Percentiles rank a stretch among this genome's conserved stretches.
Evolutionary conservation across 2,888 invertebrate species (phyloP).

Genomic region (Junonia oenone): DNA sequence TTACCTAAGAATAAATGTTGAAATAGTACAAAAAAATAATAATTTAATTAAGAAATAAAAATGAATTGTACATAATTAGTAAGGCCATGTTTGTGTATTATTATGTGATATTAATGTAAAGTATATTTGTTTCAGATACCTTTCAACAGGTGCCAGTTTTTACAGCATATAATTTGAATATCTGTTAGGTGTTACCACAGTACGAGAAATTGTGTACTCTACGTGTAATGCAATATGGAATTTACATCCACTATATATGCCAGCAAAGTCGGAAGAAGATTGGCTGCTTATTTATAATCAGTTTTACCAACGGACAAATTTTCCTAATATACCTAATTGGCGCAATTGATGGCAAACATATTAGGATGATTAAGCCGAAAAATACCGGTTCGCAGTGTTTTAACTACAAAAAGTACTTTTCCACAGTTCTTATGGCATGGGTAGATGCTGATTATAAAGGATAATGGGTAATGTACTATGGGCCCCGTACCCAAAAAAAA

Average conservation of each 20-base stretch:
- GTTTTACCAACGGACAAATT: conserved; percentile 34
- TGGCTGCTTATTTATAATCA: conserved; percentile 36
- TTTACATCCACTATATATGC: conserved; percentile 23
- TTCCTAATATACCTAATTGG: conserved; percentile 42
- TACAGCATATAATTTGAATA: neutral
- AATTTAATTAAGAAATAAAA: no score
- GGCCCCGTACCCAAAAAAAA: no score
- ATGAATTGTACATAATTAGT: no score
- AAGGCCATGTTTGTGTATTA: no score
- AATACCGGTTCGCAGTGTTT: neutral
- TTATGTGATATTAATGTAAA: no score
- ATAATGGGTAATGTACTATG: no score
- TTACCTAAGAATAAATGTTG: neutral
- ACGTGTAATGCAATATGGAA: neutral
- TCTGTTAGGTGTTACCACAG: neutral
- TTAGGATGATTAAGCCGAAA: conserved; percentile 31
- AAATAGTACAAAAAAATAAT: no score
- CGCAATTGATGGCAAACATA: conserved; percentile 34
- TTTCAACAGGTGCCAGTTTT: neutral
- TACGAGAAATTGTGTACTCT: neutral
- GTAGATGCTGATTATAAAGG: neutral
- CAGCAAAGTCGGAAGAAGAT: conserved; percentile 27
- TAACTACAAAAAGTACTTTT: conserved; percentile 30
- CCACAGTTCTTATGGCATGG: conserved; percentile 19
- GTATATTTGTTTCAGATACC: no score